A percentile compares a stretch with the other conserved stretches of the same genome.
Evolutionary conservation across 1,140 invertebrate species (phyloP).

Genomic region (Coenobita brevimanus): DNA sequence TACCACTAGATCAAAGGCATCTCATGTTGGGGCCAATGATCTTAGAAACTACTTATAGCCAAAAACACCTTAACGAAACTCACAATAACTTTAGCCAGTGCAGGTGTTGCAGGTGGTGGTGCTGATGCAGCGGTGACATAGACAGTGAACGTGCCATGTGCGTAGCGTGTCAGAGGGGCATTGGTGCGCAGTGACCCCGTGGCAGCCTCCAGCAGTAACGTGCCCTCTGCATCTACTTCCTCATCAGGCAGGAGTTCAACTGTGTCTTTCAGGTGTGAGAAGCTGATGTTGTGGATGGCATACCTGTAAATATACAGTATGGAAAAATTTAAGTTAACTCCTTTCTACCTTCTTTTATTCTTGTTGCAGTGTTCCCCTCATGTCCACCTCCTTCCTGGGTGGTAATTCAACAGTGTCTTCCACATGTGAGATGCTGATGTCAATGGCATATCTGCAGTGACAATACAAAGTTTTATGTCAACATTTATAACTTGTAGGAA

Average conservation of each 20-base stretch:
- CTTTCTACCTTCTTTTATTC: not conserved
- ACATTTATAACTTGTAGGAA: too few species aligned
- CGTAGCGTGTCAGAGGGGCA: constrained; percentile 80
- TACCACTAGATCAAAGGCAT: too few species aligned
- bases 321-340: not conserved
- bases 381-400: too few species aligned
- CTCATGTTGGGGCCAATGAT: too few species aligned
- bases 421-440: too few species aligned
- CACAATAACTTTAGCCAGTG: constrained; percentile 63
- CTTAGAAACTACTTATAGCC: too few species aligned
- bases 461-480: too few species aligned
- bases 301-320: constrained; percentile 43
- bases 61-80: too few species aligned
- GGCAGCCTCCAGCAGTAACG: constrained; percentile 78
- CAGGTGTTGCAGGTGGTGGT: constrained; percentile 50
- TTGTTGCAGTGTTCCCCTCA: not conserved
- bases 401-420: too few species aligned
- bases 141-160: constrained; percentile 82
- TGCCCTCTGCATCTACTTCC: constrained; percentile 70
- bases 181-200: constrained; percentile 83
- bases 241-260: constrained; percentile 71
- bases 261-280: constrained; percentile 60
- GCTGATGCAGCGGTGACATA: constrained; percentile 79
- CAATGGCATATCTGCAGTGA: too few species aligned
- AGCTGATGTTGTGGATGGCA: constrained; percentile 60